Base-by-base conservation (phyloP, 2,797 vertebrate species). In the Alectoris magna region DNA sequence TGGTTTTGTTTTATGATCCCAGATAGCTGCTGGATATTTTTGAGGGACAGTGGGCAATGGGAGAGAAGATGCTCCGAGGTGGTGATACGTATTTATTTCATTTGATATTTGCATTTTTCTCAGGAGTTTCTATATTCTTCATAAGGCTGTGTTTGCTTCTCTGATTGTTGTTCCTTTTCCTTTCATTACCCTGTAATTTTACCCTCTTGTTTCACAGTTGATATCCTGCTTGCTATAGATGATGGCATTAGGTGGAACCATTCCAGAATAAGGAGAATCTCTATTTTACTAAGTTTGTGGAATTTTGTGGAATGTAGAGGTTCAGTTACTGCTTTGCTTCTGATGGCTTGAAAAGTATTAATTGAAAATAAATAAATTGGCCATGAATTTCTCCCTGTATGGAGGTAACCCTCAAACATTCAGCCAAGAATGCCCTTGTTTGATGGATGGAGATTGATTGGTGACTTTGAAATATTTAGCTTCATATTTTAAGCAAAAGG, bases 61-160 rank as follows among this genome's bases (percentile, higher is more conserved):
- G 1, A 5, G 38, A 24, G 5, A 34, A 77, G 29, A 19, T 90
- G 16, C 7, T 64, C 85, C 62, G 24, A 74, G 29, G 27, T 49
- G 2, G 3, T 51, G 2, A 24, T 10, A 56, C 10, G 1, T 11
- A 55, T 79, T 84, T 48, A 4, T 2, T 64, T 64, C 59, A 3
- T 62, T 80, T 88, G 16, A 7, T 76, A 11, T 80, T 93, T 88
- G 5, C 6, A 19, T 90, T 97, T 93, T 81, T 71, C 43, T 91
- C 56, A 53, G 15, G 43, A 87, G 48, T 64, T 93, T 71, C 95
- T 79, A 31, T 16, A 41, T 36, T 84, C n/a, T 76, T 71, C 41
- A 7, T 67, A 53, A 11, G 5, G 15, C 58, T 91, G 26, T 19
- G 49, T 11, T 43, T 64, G n/a, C 38, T 87, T 92, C 66, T 86